Percentiles rank a stretch among this genome's conserved stretches.
Evolutionary conservation across 2,797 vertebrate genomes (phyloP).

Genomic region (Microchirus variegatus): DNA sequence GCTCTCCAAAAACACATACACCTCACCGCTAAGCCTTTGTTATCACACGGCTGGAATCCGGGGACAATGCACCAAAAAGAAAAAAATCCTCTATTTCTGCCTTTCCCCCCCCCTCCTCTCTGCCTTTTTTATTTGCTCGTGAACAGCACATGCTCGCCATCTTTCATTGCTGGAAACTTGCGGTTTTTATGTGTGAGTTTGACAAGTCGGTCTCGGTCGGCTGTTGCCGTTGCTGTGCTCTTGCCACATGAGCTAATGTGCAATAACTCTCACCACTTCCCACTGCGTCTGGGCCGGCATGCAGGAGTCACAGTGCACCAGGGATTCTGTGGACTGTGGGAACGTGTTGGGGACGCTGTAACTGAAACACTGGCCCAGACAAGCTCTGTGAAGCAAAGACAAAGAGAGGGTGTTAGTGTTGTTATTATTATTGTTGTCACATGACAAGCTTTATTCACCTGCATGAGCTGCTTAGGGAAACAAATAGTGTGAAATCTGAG

Average conservation of each 20-base stretch:
- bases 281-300: constrained; percentile 97
- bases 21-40: constrained; percentile 65
- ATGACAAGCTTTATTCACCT: constrained; percentile 22
- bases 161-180: constrained; percentile 44
- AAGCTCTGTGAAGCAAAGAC: constrained; percentile 86
- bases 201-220: constrained; percentile 34
- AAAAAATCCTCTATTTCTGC: constrained; percentile 2
- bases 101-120: constrained; percentile 10
- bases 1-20: constrained; percentile 68
- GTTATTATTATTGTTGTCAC: constrained; percentile 14
- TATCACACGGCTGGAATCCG: constrained; percentile 58
- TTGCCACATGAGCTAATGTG: constrained; percentile 48
- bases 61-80: constrained; percentile 38
- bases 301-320: constrained; percentile 99
- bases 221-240: constrained; percentile 46
- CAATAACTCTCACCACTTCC: constrained; percentile 93
- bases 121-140: constrained; percentile 17
- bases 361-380: constrained; percentile 98
- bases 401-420: constrained; percentile 27
- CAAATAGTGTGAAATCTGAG: constrained; percentile 25
- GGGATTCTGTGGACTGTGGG: constrained; percentile 96
- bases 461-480: constrained; percentile 17
- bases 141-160: constrained; percentile 12
- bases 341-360: constrained; percentile 99
- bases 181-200: constrained; percentile 47